Evolutionary conservation across 2,888 invertebrate genomes (phyloP), one percentile per base, ranked within the genome.

Genomic region (Volucella inflata): DNA sequence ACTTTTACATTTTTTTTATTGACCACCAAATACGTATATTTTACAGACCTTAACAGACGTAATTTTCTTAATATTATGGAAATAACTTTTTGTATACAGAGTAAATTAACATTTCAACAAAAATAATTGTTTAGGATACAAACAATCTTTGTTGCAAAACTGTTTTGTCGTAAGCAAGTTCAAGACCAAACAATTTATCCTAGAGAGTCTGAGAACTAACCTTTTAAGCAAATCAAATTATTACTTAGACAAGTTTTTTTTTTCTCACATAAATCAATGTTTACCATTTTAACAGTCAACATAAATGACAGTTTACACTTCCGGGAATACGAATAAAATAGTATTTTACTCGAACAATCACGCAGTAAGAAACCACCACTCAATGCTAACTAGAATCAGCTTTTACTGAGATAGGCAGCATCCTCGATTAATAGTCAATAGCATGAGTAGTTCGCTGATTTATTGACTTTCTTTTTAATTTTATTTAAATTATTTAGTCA

Each of bases 381-480:
- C 64, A 36, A 60, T 60, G 30, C n/a, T 44, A 44, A 44, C 40
- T 1, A n/a, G 36, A 30, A 11, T 10, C 30, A 21, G 8, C 21
- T n/a, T 30, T 21, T 1, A 8, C 2, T 10, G 2, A 10, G 17
- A 4, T 6, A 8, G 12, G 11, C n/a, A 8, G 17, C 9, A 42
- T 17, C 21, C n/a, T 59, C 62, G 46, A n/a, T 44, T 44, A 55
- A 44, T 44, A 46, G 57, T 71, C 59, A 71, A 50, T 42, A 59
- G 50, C 2, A 30, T 40, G 16, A 36, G 21, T 30, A 30, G 30
- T 30, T 8, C 42, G 42, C 40, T 40, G 67, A 76, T 76, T 77
- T 77, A 70, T 77, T 70, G 77, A 70, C 77, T 77, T 77, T 77
- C 55, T 70, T 70, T 77, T 48, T 14, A 77, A 55, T 62, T 70